Percentiles rank a stretch among this genome's conserved stretches.
These are phyloP conservation scores for Apis dorsata DNA, from an alignment of 1,140 invertebrate species.

Conservation along the genomic window DNA sequence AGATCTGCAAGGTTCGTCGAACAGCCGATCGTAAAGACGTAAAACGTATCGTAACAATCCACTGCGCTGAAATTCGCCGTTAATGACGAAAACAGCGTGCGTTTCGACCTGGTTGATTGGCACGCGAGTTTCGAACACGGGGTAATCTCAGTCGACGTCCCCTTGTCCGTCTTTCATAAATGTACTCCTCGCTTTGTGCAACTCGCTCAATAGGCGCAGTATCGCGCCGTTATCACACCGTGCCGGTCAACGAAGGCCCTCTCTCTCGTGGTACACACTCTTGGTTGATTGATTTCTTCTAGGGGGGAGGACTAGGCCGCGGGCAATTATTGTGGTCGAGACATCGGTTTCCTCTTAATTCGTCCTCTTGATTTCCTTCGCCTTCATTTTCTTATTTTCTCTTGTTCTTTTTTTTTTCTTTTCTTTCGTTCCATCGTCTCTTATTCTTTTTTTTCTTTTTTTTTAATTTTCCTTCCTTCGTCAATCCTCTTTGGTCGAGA, in stretches of 20 bases:
- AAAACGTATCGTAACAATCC: too few species aligned
- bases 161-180: constrained; percentile 29
- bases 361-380: not conserved
- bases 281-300: constrained; percentile 54
- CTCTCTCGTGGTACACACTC: not conserved
- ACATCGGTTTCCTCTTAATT: constrained; percentile 37
- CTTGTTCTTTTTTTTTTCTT: too few species aligned
- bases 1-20: too few species aligned
- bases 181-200: constrained; percentile 29
- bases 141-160: not conserved
- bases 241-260: constrained; percentile 13
- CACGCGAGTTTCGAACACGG: not conserved
- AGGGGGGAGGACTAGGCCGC: constrained; percentile 30
- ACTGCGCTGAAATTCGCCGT: not conserved
- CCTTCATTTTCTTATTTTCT: not conserved
- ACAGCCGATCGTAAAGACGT: too few species aligned
- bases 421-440: not conserved
- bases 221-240: constrained; percentile 26
- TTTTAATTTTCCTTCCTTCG: too few species aligned
- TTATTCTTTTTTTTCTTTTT: too few species aligned
- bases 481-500: too few species aligned
- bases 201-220: constrained; percentile 22
- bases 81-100: not conserved
- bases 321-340: constrained; percentile 24
- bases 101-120: not conserved